Percentiles rank a stretch among this genome's conserved stretches.
Conservation (phyloP, 2,888 invertebrate genomes). For the Cheilosia grossa region DNA sequence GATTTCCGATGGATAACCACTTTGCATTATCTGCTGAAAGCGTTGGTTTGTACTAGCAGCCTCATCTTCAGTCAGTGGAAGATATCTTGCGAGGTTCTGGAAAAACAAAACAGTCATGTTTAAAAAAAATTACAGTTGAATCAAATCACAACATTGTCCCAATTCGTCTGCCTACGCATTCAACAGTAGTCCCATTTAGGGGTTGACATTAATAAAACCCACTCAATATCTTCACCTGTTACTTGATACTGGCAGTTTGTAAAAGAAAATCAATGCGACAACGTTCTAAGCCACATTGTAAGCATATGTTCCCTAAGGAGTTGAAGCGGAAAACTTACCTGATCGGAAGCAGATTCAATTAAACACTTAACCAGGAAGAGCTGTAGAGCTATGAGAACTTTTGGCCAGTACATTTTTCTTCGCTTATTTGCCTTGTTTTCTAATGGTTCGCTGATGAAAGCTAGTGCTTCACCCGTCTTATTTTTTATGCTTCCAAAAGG, state of each 20-base stretch:
- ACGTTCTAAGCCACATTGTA: not conserved
- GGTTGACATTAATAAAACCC: slow-evolving; percentile 44
- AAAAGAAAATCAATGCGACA: slow-evolving; percentile 53
- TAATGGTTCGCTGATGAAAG: not conserved
- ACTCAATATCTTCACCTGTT: slow-evolving; percentile 62
- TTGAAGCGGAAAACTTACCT: slow-evolving; percentile 72
- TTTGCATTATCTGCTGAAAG: slow-evolving; percentile 81
- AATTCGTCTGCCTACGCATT: slow-evolving; percentile 41
- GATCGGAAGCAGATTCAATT: slow-evolving; percentile 77
- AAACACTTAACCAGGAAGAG: slow-evolving; percentile 75
- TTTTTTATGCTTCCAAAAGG: not conserved
- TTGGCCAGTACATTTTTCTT: slow-evolving; percentile 61
- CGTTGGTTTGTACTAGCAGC: slow-evolving; percentile 78
- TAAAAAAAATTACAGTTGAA: not conserved
- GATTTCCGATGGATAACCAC: slow-evolving; percentile 77
- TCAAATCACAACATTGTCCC: slow-evolving; percentile 2
- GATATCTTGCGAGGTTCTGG: slow-evolving; percentile 77
- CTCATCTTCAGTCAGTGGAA: slow-evolving; percentile 76
- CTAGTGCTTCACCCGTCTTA: slow-evolving; percentile 38
- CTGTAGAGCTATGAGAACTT: slow-evolving; percentile 53
- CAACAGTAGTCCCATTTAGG: slow-evolving; percentile 48
- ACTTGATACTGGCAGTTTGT: slow-evolving; percentile 12
- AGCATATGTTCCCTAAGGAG: slow-evolving; percentile 36
- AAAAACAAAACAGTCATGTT: not conserved
- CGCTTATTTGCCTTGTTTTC: slow-evolving; percentile 50